Evolutionary conservation across 2,113 vertebrate species (phyloP).

Genomic region (Cavia porcellus): DNA sequence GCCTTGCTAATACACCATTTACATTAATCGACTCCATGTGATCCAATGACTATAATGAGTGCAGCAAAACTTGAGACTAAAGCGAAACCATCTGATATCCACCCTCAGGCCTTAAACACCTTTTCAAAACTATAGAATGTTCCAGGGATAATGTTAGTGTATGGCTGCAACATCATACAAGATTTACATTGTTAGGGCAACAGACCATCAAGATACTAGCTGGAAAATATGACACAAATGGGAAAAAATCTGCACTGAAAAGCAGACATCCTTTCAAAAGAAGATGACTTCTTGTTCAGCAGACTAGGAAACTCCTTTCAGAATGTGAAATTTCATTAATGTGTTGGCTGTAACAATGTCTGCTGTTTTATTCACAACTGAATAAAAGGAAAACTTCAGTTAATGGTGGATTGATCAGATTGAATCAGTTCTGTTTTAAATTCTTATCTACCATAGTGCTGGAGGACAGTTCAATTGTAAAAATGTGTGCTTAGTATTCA

Average conservation of each 20-base stretch:
- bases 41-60: constrained; percentile 85
- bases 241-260: constrained; percentile 71
- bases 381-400: constrained; percentile 43
- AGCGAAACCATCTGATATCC: constrained; percentile 85
- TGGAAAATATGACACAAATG: constrained; percentile 65
- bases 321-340: not conserved
- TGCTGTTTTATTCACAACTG: constrained; percentile 41
- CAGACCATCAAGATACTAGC: constrained; percentile 32
- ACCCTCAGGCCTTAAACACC: constrained; percentile 91
- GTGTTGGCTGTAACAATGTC: not conserved
- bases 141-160: constrained; percentile 89
- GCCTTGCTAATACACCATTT: constrained; percentile 90
- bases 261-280: constrained; percentile 41
- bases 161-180: constrained; percentile 91
- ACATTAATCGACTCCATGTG: constrained; percentile 93
- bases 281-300: constrained; percentile 56
- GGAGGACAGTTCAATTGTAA: not conserved
- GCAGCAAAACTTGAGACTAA: constrained; percentile 84
- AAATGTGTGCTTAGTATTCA: not conserved
- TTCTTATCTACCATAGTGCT: not conserved
- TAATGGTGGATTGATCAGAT: constrained; percentile 25
- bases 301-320: constrained; percentile 50
- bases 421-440: constrained; percentile 49
- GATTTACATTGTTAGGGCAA: constrained; percentile 70
- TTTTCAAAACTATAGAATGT: constrained; percentile 93